Conservation (phyloP, 2,888 invertebrate species). For the Pteria penguin region DNA sequence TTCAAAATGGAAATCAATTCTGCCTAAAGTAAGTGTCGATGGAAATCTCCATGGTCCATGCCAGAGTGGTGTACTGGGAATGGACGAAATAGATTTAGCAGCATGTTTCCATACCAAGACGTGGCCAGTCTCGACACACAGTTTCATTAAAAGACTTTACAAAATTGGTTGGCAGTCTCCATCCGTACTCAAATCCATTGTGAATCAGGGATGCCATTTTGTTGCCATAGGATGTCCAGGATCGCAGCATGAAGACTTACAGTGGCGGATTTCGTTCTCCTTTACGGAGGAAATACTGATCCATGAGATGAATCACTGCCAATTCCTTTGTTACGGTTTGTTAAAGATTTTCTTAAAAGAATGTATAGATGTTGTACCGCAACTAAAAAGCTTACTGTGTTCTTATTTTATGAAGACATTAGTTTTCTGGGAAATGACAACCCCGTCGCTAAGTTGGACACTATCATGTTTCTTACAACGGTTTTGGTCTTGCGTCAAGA, state of each 20-base stretch:
- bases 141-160: background rate
- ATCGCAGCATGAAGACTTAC: background rate
- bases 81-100: background rate
- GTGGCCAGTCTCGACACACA: constrained; percentile 8
- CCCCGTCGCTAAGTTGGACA: background rate
- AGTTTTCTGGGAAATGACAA: background rate
- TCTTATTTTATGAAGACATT: constrained; percentile 29
- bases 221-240: constrained; percentile 19
- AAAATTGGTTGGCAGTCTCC: background rate
- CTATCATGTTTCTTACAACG: background rate
- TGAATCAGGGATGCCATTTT: background rate
- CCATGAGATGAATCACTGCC: constrained; percentile 25
- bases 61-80: background rate
- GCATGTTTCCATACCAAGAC: no score
- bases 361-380: background rate
- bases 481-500: background rate
- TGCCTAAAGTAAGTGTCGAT: no score
- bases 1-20: no score
- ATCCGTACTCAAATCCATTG: background rate
- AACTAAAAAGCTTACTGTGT: constrained; percentile 11
- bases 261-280: constrained; percentile 25
- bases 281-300: constrained; percentile 13
- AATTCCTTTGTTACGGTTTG: constrained; percentile 15
- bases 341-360: constrained; percentile 22
- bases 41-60: constrained; percentile 16